Percentiles rank a stretch among this genome's conserved stretches.
Conservation (phyloP, 2,797 vertebrate genomes). For the Chaetophractus vellerosus region DNA sequence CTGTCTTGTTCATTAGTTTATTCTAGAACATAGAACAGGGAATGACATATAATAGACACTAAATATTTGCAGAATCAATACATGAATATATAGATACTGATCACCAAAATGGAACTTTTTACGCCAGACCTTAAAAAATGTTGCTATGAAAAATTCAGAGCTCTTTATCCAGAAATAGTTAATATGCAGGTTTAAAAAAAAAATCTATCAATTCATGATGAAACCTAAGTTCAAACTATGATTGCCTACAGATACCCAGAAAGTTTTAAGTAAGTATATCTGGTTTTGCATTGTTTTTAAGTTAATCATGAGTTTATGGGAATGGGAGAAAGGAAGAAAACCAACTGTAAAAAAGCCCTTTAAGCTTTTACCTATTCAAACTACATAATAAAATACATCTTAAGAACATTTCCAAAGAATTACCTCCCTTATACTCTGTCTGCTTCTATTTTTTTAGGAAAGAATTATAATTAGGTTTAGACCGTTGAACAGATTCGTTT, state of each 20-base stretch:
- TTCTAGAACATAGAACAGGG: background rate
- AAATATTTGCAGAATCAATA: background rate
- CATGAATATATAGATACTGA: background rate
- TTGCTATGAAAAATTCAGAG: conserved; percentile 53
- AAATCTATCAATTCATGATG: conserved; percentile 23
- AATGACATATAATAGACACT: background rate
- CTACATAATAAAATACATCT: conserved; percentile 8
- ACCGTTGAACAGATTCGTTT: background rate
- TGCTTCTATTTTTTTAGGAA: conserved; percentile 50
- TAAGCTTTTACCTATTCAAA: conserved; percentile 44
- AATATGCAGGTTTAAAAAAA: conserved; percentile 54
- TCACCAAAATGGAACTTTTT: background rate
- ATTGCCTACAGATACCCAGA: conserved; percentile 5
- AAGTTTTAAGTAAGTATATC: conserved; percentile 47
- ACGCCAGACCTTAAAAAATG: conserved; percentile 51
- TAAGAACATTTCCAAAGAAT: background rate
- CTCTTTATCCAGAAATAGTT: background rate
- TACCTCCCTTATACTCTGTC: background rate
- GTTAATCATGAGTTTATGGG: conserved; percentile 55
- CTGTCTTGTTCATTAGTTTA: background rate
- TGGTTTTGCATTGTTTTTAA: conserved; percentile 49
- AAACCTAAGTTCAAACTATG: conserved; percentile 38
- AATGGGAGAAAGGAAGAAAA: conserved; percentile 44
- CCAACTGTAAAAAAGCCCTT: conserved; percentile 40
- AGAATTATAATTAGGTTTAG: conserved; percentile 40